phyloP scores from a whole-genome alignment of 2,797 vertebrate species.

The Lerista edwardsae region DNA sequence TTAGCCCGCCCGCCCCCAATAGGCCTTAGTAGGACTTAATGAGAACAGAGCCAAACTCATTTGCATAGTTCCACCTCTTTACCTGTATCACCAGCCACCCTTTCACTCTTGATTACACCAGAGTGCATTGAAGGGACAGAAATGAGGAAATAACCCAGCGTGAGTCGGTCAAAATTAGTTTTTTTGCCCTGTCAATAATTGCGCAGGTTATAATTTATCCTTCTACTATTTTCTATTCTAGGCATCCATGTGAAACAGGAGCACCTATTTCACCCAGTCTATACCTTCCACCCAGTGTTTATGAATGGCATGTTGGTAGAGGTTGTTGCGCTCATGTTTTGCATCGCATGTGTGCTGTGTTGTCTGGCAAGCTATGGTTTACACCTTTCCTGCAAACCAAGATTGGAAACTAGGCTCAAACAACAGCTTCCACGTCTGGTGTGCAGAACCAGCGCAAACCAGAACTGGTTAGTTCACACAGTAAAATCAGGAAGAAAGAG shows the following conservation, averaged over 20 bases:
- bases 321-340: too few species aligned
- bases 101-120: not conserved
- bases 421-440: not conserved
- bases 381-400: not conserved
- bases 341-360: too few species aligned
- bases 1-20: too few species aligned
- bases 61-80: not conserved
- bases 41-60: not conserved
- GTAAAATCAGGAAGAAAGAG: not conserved
- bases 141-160: not conserved
- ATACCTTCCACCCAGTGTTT: too few species aligned
- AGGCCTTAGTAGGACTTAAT: not conserved
- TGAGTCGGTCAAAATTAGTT: not conserved
- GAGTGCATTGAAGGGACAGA: not conserved
- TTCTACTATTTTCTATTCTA: slow-evolving; percentile 4
- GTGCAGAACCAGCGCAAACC: not conserved
- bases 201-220: not conserved
- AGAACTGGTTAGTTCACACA: not conserved
- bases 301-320: too few species aligned
- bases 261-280: too few species aligned
- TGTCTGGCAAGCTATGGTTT: too few species aligned
- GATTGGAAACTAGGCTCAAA: not conserved
- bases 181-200: not conserved
- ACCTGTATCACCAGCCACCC: not conserved
- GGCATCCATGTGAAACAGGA: not conserved